Evolutionary conservation across 2,888 invertebrate species (phyloP).

Genomic region (Pyrocoelia pectoralis): DNA sequence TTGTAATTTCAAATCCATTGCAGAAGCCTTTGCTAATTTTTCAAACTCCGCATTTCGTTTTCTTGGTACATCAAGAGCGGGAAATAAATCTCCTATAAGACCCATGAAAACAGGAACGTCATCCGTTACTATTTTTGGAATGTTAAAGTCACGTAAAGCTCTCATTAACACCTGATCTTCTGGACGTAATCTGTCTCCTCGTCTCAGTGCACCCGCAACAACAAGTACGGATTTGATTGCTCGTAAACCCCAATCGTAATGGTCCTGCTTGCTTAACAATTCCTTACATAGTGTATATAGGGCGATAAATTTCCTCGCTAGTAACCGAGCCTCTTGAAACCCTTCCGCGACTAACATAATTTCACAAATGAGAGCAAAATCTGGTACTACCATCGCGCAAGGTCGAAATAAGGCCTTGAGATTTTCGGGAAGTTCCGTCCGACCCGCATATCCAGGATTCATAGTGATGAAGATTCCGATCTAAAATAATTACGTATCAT

Average conservation of each 20-base stretch:
- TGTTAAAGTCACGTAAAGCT: slow-evolving; percentile 92
- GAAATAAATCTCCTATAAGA: slow-evolving; percentile 93
- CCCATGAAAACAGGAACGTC: slow-evolving; percentile 94
- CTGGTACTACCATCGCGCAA: slow-evolving; percentile 97
- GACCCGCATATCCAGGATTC: slow-evolving; percentile 96
- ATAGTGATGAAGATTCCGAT: slow-evolving; percentile 94
- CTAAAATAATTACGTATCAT: slow-evolving; percentile 38
- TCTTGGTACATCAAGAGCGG: slow-evolving; percentile 89
- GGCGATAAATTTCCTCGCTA: slow-evolving; percentile 94
- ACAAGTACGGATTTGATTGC: slow-evolving; percentile 96
- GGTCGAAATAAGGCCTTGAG: slow-evolving; percentile 79
- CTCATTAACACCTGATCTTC: slow-evolving; percentile 96
- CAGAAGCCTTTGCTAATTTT: slow-evolving; percentile 77
- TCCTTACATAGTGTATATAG: slow-evolving; percentile 90
- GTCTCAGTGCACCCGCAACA: slow-evolving; percentile 90
- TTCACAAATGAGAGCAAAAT: slow-evolving; percentile 94
- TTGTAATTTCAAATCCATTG: slow-evolving; percentile 83
- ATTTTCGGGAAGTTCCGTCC: slow-evolving; percentile 90
- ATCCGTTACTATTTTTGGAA: slow-evolving; percentile 93
- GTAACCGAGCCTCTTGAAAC: slow-evolving; percentile 87
- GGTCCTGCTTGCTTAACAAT: slow-evolving; percentile 92
- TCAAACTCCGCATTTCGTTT: slow-evolving; percentile 89
- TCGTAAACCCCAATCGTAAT: slow-evolving; percentile 95
- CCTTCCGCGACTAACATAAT: slow-evolving; percentile 97
- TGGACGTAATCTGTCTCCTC: slow-evolving; percentile 76